Base-by-base conservation (phyloP, 2,888 invertebrate species). In the Brachypterus glaber region DNA sequence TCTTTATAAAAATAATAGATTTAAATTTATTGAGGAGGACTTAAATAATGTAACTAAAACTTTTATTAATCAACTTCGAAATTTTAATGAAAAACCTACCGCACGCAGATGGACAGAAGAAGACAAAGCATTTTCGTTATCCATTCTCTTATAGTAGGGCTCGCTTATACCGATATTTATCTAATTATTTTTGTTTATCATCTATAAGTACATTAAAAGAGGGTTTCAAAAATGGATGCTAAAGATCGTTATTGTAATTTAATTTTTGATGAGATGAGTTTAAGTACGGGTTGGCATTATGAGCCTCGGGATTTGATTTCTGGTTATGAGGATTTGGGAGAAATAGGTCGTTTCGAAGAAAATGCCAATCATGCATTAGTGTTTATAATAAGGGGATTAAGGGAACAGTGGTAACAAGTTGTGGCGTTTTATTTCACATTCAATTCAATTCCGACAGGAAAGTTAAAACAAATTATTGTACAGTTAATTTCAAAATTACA, bases 51-150 rank as follows among this genome's bases (percentile, higher is more conserved):
- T 29, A 3, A 41, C 44, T 11, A 27, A 33, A 11, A 33, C 33
- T 26, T 45, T 45, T 26, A 25, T 45, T 17, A 8, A 34, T 5
- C 35, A 48, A 42, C 9, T 35, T 3, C n/a, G 30, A 21, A 44
- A 24, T 24, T 40, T 40, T 26, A 37, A 43, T 16, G 21, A 9
- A 7, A 39, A 39, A 26, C 42, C 48, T 8, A 41, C 33, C 35
- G 47, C 46, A 12, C 36, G 49, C n/a, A 33, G 47, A 33, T 48
- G 26, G 30, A 42, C 43, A 4, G 12, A 46, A 9, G 49, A 48
- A 27, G 49, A 50, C 11, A 50, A 50, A 43, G 33, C 47, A 7
- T 40, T 50, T 11, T 46, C 49, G n/a, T 32, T 51, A n/a, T 38
- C 42, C 9, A 31, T 48, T 17, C 40, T 33, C 25, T n/a, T 48